A percentile compares a stretch with the other conserved stretches of the same genome.
Conservation (phyloP, 2,888 invertebrate genomes). For the Cephonodes hylas region DNA sequence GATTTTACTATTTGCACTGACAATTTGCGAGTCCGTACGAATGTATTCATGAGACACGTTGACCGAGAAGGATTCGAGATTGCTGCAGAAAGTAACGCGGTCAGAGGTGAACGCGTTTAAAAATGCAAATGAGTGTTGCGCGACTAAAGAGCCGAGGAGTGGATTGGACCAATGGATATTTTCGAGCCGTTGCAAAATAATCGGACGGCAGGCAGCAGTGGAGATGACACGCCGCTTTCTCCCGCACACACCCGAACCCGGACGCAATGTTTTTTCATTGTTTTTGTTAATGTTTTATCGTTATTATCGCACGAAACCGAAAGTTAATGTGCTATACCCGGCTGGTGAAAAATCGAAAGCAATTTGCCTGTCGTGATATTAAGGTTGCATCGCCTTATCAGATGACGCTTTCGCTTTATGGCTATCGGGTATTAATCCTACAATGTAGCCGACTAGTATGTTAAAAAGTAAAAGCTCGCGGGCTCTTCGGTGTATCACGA, state of each 20-base stretch:
- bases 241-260: slow-evolving; percentile 60
- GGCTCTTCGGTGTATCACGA: not conserved
- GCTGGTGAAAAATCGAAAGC: slow-evolving; percentile 62
- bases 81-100: slow-evolving; percentile 29
- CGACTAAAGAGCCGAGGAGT: slow-evolving; percentile 29
- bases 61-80: not conserved
- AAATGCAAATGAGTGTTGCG: slow-evolving; percentile 35
- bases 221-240: slow-evolving; percentile 70
- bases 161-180: slow-evolving; percentile 42
- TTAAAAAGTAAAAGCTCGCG: slow-evolving; percentile 14
- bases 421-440: slow-evolving; percentile 25
- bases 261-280: slow-evolving; percentile 63
- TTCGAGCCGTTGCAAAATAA: slow-evolving; percentile 58
- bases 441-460: slow-evolving; percentile 26
- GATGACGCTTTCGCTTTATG: slow-evolving; percentile 39
- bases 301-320: slow-evolving; percentile 66
- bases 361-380: slow-evolving; percentile 39
- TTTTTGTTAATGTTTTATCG: slow-evolving; percentile 69
- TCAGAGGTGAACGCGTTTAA: slow-evolving; percentile 36
- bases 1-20: slow-evolving; percentile 22
- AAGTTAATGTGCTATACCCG: slow-evolving; percentile 62
- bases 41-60: not conserved
- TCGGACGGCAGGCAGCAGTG: slow-evolving; percentile 36
- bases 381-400: slow-evolving; percentile 38
- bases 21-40: slow-evolving; percentile 19